A percentile compares a stretch with the other conserved stretches of the same genome.
Evolutionary conservation across 2,113 vertebrate species (phyloP).

Genomic region (Ptychochromis oligacanthus): DNA sequence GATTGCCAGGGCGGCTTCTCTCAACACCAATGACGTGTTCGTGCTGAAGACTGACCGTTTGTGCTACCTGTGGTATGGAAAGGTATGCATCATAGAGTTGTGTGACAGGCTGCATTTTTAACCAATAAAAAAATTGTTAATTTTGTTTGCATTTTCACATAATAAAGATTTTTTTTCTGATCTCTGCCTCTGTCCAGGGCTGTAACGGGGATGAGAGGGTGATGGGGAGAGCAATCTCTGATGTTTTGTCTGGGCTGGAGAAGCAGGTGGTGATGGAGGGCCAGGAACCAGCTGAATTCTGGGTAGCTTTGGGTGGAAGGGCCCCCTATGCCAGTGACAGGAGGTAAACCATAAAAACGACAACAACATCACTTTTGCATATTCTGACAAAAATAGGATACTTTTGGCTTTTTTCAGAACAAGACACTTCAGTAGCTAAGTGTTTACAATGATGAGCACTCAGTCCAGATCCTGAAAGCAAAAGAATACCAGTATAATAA

Average conservation of each 20-base stretch:
- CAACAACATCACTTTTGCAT: not conserved
- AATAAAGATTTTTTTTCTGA: not conserved
- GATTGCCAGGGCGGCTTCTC: conserved; percentile 82
- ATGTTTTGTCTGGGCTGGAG: conserved; percentile 84
- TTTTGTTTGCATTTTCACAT: not conserved
- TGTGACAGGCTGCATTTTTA: not conserved
- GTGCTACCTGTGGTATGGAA: conserved; percentile 91
- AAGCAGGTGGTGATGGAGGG: conserved; percentile 89
- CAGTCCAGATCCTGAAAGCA: not conserved
- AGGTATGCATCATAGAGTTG: conserved; percentile 75
- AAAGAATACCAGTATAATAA: not conserved
- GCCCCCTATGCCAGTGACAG: conserved; percentile 87
- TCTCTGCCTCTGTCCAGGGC: conserved; percentile 75
- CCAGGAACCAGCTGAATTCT: conserved; percentile 90
- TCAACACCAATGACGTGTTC: conserved; percentile 90
- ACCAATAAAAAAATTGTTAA: not conserved
- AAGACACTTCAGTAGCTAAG: not conserved
- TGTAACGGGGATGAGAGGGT: conserved; percentile 91
- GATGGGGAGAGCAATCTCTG: conserved; percentile 86
- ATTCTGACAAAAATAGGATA: not conserved
- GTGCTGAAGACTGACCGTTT: conserved; percentile 79
- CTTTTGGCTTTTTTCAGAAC: not conserved
- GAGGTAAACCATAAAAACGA: conserved; percentile 74
- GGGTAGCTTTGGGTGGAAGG: conserved; percentile 89
- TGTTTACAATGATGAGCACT: not conserved